A percentile compares a stretch with the other conserved stretches of the same genome.
Evolutionary conservation across 1,140 invertebrate species (phyloP).

Genomic region (Leucophenga varia): DNA sequence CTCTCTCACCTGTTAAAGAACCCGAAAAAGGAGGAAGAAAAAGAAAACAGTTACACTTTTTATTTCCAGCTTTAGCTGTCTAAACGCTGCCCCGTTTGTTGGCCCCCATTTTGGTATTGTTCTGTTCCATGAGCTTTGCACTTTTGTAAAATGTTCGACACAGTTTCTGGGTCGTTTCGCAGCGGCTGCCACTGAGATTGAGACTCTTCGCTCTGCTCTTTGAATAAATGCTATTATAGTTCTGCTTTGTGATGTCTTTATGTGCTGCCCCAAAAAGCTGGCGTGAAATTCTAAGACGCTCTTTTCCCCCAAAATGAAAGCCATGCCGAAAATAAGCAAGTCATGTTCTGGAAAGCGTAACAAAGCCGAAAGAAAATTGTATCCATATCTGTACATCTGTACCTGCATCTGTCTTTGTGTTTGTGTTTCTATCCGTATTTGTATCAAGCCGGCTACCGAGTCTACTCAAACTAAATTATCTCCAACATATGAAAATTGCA

Average conservation of each 20-base stretch:
- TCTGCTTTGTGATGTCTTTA: slow-evolving; percentile 28
- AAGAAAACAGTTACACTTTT: slow-evolving; percentile 43
- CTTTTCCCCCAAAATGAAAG: slow-evolving; percentile 32
- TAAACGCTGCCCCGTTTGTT: slow-evolving; percentile 43
- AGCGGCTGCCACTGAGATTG: slow-evolving; percentile 21
- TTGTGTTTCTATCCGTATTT: slow-evolving; percentile 4
- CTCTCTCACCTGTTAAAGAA: slow-evolving; percentile 13
- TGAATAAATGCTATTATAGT: slow-evolving; percentile 45
- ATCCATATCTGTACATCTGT: slow-evolving; percentile 17
- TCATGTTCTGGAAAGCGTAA: slow-evolving; percentile 53
- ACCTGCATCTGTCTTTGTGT: slow-evolving; percentile 3
- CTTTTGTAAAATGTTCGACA: slow-evolving; percentile 48
- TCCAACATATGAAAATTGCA: slow-evolving; percentile 31
- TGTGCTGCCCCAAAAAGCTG: slow-evolving; percentile 28
- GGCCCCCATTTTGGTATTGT: slow-evolving; percentile 45
- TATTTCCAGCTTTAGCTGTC: slow-evolving; percentile 28
- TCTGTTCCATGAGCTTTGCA: slow-evolving; percentile 41
- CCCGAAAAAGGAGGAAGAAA: slow-evolving; percentile 1
- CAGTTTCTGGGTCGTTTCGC: slow-evolving; percentile 32
- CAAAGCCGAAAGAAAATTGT: slow-evolving; percentile 35
- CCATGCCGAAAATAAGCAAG: slow-evolving; percentile 35
- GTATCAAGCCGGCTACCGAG: slow-evolving; percentile 1
- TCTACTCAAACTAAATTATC: slow-evolving; percentile 27
- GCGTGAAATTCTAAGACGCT: slow-evolving; percentile 29
- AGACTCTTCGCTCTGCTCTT: slow-evolving; percentile 40